Conservation (phyloP, 2,113 vertebrate species). For the Hirundichthys speculiger region DNA sequence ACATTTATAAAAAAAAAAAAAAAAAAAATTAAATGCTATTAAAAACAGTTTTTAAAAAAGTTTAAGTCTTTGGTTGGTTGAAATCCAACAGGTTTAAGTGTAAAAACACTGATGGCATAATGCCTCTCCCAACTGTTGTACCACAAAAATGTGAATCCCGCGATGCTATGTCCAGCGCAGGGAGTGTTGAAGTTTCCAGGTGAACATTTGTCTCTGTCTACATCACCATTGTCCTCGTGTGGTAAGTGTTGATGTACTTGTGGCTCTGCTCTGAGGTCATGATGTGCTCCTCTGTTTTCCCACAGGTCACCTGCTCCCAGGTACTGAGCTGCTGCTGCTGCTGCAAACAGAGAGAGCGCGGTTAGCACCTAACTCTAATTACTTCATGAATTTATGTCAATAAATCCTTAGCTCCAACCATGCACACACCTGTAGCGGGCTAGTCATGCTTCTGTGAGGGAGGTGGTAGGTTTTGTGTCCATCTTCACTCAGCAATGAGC, state of each 20-base stretch:
- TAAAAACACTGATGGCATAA: conserved; percentile 69
- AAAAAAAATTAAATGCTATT: conserved; percentile 51
- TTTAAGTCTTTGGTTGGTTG: conserved; percentile 88
- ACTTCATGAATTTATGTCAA: background rate
- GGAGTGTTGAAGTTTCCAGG: conserved; percentile 80
- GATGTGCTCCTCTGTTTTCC: conserved; percentile 90
- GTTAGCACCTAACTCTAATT: background rate
- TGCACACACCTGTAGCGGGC: conserved; percentile 86
- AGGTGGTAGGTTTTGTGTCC: conserved; percentile 87
- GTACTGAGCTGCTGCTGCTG: conserved; percentile 85
- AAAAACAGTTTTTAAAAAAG: conserved; percentile 25
- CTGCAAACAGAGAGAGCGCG: background rate
- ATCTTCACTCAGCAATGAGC: conserved; percentile 88
- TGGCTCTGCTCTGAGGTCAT: conserved; percentile 85
- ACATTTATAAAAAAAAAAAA: conserved; percentile 53
- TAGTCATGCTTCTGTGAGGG: conserved; percentile 84
- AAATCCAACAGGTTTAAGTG: conserved; percentile 89
- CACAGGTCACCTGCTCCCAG: conserved; percentile 91
- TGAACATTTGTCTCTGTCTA: conserved; percentile 74
- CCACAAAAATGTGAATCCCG: conserved; percentile 90
- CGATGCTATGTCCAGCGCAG: conserved; percentile 80
- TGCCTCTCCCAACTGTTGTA: conserved; percentile 96
- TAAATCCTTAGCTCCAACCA: background rate
- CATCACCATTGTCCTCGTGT: conserved; percentile 94
- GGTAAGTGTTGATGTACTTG: conserved; percentile 91